phyloP scores from a whole-genome alignment of 2,113 vertebrate genomes.

The Chelonoidis abingdonii region DNA sequence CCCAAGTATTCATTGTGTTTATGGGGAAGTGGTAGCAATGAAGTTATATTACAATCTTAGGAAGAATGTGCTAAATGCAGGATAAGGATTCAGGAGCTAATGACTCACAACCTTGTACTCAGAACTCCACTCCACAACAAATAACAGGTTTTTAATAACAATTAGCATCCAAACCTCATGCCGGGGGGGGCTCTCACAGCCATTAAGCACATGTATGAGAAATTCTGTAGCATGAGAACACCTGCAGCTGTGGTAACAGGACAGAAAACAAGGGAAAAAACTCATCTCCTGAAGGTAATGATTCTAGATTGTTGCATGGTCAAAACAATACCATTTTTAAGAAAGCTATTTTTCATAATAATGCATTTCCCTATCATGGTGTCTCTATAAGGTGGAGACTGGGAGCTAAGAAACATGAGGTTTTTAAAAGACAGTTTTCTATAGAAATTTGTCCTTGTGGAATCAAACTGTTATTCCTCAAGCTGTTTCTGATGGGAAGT shows the following conservation, averaged over 20 bases:
- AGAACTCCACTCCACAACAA: not conserved
- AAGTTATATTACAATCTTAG: not conserved
- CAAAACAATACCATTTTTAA: not conserved
- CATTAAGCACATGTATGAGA: not conserved
- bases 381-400: not conserved
- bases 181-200: too few relatives aligned
- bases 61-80: not conserved
- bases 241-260: not conserved
- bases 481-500: not conserved
- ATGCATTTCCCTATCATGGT: not conserved
- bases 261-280: not conserved
- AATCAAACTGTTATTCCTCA: not conserved
- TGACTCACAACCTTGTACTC: not conserved
- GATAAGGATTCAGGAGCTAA: not conserved
- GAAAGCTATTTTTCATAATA: not conserved
- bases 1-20: not conserved
- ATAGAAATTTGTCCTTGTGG: not conserved
- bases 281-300: not conserved
- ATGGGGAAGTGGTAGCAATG: not conserved
- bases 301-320: not conserved
- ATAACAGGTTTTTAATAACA: not conserved
- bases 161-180: not conserved
- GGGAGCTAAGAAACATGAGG: not conserved
- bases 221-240: not conserved
- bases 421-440: not conserved